Base-by-base conservation (phyloP, 64 coral and sea anemone genomes). In the Trachythela sp. region DNA sequence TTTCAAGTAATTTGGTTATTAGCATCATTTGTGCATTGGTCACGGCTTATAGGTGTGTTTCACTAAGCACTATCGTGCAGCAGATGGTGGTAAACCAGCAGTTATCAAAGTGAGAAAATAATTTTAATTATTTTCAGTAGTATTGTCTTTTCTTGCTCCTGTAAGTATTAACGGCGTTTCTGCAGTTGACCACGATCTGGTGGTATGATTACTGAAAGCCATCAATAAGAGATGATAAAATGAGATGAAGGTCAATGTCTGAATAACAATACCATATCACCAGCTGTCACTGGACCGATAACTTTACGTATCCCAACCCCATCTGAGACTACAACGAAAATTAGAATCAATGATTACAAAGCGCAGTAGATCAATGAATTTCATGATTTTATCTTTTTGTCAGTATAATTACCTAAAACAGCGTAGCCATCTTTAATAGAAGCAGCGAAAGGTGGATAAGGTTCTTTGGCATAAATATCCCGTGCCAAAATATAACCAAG, bases 381-480 rank as follows among this genome's bases (percentile, higher is more conserved):
- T 50, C 34, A 58, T 0, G 27, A 10, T 86, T 22, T 29, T 34
- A 8, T 58, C 8, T 36, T 8, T n/a, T 13, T 9, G 24, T 43
- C 26, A 3, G 14, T 40, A 40, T 40, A 17, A 39, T n/a, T 89
- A 94, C 93, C 93, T 86, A 93, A 60, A 2, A 99, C 95, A 40
- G 95, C 96, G 85, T 99, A 99, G 13, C 96, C 96, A 91, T 99
- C 96, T 84, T 99, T 99, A 70, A 99, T 70, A 40, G 96, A 99
- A 20, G 96, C 93, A 35, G 96, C 93, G 70, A 99, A 99, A 13
- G 96, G 91, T 84, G 96, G 96, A 85, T 95, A 91, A 0, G 96
- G 91, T 77, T 94, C 89, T 11, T 87, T 87, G 13, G 96, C 91
- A 71, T 64, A 60, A 4, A 99, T 91, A 92, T 99, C 89, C 18